Evolutionary conservation across 1,140 invertebrate species (phyloP).

Genomic region (Zophobas atratus): DNA sequence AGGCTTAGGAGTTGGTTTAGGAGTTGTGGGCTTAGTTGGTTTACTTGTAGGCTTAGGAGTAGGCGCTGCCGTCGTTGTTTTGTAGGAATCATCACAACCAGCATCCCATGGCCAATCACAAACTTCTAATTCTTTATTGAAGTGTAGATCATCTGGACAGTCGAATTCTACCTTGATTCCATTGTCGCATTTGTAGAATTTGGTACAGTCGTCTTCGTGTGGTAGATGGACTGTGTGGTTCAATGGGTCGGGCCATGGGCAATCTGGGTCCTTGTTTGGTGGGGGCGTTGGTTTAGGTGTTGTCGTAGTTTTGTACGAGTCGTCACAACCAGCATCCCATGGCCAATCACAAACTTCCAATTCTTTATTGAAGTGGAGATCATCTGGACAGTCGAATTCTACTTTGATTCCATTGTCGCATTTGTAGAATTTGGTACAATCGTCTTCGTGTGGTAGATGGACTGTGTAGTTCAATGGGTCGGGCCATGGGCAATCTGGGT

Average conservation of each 20-base stretch:
- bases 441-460: slow-evolving; percentile 69
- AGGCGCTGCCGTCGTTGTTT: not conserved
- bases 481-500: not conserved
- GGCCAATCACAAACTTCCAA: slow-evolving; percentile 59
- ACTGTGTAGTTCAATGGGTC: slow-evolving; percentile 46
- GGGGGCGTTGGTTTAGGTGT: slow-evolving; percentile 11
- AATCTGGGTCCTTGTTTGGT: not conserved
- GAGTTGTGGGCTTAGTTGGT: not conserved
- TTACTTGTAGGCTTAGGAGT: slow-evolving; percentile 2
- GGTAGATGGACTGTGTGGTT: slow-evolving; percentile 64
- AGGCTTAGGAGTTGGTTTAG: slow-evolving; percentile 11
- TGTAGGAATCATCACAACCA: slow-evolving; percentile 6
- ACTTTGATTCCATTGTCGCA: slow-evolving; percentile 70
- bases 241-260: slow-evolving; percentile 35
- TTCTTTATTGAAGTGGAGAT: slow-evolving; percentile 70
- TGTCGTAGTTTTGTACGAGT: not conserved
- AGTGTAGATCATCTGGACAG: slow-evolving; percentile 70
- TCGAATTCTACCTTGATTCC: slow-evolving; percentile 67
- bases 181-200: slow-evolving; percentile 73
- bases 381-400: slow-evolving; percentile 67
- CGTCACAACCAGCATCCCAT: slow-evolving; percentile 1
- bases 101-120: slow-evolving; percentile 53
- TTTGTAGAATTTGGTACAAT: slow-evolving; percentile 72
- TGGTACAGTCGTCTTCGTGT: slow-evolving; percentile 69
- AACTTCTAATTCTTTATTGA: slow-evolving; percentile 65